Evolutionary conservation across 2,113 vertebrate species (phyloP), one percentile per base, ranked within the genome.

Genomic region (Ictalurus punctatus): DNA sequence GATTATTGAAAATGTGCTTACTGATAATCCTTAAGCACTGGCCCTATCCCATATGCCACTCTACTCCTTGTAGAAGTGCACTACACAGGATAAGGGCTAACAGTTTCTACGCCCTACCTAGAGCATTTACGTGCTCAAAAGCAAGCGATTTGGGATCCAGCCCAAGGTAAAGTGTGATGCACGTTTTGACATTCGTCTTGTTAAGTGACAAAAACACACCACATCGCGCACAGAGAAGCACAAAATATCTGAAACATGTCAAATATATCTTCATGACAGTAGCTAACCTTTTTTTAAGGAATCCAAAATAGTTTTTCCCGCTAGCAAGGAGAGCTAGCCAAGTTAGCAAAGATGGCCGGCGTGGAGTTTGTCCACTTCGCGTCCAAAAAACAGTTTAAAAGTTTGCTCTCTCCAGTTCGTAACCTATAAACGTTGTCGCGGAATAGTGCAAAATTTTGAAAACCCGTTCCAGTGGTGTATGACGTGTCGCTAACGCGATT

Each of bases 301-400:
- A 69, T 74, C 52, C 48, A 71, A 30, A 23, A 27, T 6, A 69
- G 84, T 37, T 56, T 58, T 34, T 5, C 21, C 13, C 30, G 52
- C 52, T 74, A 59, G 84, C 54, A 83, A 40, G 2, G 5, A 63
- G 0, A 79, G 63, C 76, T 87, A 81, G 76, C 86, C n/a, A 23
- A 65, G n/a, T 81, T 67, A 87, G 86, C 76, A 87, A 59, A 87
- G 63, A 87, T 65, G 86, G 69, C 74, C 58, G 85, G 12, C 34
- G 67, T 27, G 12, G 84, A 56, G 84, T 80, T 59, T 65, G 27
- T 34, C 25, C 65, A 85, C 65, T 71, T 73, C 17, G 25, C 44
- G 44, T 34, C 2, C n/a, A n/a, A 73, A 73, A 54, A n/a, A 59
- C 54, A 63, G 40, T 69, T 73, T 37, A 14, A 48, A 56, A 54